Percentiles rank a stretch among this genome's conserved stretches.
Conservation (phyloP, 2,113 vertebrate species). For the Sceloporus tristichus region DNA sequence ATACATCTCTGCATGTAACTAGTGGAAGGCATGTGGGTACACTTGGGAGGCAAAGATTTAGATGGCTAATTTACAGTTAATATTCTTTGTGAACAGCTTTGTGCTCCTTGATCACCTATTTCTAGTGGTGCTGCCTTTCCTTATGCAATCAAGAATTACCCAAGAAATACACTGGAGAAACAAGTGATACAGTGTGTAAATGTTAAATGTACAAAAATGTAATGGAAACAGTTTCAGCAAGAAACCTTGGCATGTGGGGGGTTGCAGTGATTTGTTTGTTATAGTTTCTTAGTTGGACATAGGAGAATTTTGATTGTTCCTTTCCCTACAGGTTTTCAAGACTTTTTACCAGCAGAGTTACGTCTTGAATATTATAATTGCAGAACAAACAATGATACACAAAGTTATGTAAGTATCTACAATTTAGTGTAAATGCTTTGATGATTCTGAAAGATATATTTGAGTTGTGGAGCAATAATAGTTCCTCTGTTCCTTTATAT, state of each 20-base stretch:
- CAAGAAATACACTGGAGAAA: too few species aligned
- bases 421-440: background rate
- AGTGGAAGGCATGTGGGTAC: background rate
- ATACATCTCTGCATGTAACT: background rate
- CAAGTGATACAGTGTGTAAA: too few species aligned
- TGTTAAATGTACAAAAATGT: too few species aligned
- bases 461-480: background rate
- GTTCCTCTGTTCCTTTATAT: background rate
- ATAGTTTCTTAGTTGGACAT: rapidly evolving
- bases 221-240: background rate
- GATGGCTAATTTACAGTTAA: too few species aligned
- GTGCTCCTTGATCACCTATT: background rate
- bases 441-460: conserved; percentile 4
- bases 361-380: conserved; percentile 87
- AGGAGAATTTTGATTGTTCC: conserved; percentile 56
- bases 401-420: conserved; percentile 85
- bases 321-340: conserved; percentile 85
- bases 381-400: conserved; percentile 81
- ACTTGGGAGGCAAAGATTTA: background rate
- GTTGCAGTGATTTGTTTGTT: background rate
- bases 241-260: background rate
- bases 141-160: too few species aligned
- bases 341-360: conserved; percentile 92
- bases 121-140: background rate
- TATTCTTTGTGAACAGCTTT: too few species aligned